Evolutionary conservation across 2,797 vertebrate genomes (phyloP).

Genomic region (Chanos chanos): DNA sequence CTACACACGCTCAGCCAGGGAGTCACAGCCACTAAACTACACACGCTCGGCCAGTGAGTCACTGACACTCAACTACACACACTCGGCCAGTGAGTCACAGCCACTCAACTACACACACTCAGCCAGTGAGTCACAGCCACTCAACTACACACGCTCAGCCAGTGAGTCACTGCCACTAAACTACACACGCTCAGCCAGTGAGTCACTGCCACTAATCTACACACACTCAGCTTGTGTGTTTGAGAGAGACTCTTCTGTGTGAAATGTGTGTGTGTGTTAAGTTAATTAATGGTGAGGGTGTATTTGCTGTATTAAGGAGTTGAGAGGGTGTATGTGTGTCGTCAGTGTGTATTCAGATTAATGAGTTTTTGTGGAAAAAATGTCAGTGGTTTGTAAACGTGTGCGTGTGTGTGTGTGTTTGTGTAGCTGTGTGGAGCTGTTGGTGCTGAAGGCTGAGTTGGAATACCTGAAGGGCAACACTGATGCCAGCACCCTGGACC

Average conservation of each 20-base stretch:
- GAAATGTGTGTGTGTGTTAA: constrained; percentile 5
- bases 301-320: background rate
- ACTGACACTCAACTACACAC: constrained; percentile 83
- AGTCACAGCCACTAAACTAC: constrained; percentile 83
- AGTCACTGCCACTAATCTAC: too few relatives aligned
- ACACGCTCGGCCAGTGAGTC: constrained; percentile 74
- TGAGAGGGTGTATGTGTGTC: background rate
- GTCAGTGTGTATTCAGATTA: too few relatives aligned
- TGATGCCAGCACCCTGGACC: constrained; percentile 74
- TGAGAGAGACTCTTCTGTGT: background rate
- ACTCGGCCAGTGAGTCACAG: constrained; percentile 70
- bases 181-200: constrained; percentile 78
- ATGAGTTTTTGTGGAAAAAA: background rate
- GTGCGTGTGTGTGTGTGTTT: constrained; percentile 6
- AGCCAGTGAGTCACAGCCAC: constrained; percentile 76
- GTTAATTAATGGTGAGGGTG: background rate
- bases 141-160: constrained; percentile 79
- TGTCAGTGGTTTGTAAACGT: background rate
- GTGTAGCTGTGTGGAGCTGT: constrained; percentile 78
- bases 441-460: constrained; percentile 85
- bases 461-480: constrained; percentile 77
- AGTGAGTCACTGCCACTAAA: constrained; percentile 80
- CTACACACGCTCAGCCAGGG: constrained; percentile 78
- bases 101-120: constrained; percentile 80
- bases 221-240: background rate